Evolutionary conservation across 1,140 invertebrate species (phyloP).

Genomic region (Metopolophium dirhodum): DNA sequence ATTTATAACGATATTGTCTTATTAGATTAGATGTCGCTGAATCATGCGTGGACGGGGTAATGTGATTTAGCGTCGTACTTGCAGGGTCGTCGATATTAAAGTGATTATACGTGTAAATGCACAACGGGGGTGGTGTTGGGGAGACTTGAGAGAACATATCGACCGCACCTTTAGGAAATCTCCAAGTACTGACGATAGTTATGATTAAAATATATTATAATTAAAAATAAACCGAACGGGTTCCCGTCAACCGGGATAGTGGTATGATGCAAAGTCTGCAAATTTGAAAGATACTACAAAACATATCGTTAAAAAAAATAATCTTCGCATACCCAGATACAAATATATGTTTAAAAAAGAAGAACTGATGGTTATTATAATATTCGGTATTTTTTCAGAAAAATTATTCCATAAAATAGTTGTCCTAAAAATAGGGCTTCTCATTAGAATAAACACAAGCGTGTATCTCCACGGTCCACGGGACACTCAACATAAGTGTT

Average conservation of each 20-base stretch:
- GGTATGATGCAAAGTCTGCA: background rate
- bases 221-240: too few species aligned
- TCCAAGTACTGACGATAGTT: background rate
- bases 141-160: background rate
- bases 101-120: background rate
- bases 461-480: too few species aligned
- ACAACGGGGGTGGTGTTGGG: background rate
- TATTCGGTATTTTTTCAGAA: too few species aligned
- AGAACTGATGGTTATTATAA: too few species aligned
- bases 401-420: too few species aligned
- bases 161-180: background rate
- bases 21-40: background rate
- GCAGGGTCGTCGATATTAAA: background rate
- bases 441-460: too few species aligned
- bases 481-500: too few species aligned
- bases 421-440: too few species aligned
- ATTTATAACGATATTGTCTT: background rate
- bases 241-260: background rate
- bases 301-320: too few species aligned
- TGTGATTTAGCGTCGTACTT: background rate
- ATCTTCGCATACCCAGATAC: too few species aligned
- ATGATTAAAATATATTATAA: background rate
- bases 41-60: background rate
- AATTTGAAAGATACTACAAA: background rate
- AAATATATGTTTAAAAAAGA: too few species aligned